Percentiles rank a stretch among this genome's conserved stretches.
phyloP scores from a whole-genome alignment of 2,888 invertebrate genomes.

The Macrophya alboannulata region DNA sequence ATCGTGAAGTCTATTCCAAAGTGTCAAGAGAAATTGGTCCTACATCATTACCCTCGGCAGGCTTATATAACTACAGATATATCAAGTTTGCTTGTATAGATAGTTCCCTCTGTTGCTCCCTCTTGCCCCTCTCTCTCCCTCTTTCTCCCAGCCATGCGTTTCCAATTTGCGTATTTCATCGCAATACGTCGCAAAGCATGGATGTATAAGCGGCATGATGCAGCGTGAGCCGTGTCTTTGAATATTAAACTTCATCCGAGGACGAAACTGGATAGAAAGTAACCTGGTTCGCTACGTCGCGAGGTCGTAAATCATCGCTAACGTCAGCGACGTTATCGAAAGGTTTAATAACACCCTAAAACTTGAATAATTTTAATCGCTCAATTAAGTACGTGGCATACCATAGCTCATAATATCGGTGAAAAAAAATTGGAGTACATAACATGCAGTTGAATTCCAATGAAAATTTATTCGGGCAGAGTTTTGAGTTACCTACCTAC shows the following conservation, averaged over 20 bases:
- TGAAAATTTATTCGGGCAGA: slow-evolving; percentile 18
- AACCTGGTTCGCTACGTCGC: not conserved
- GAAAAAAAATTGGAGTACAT: not conserved
- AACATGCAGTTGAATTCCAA: not conserved
- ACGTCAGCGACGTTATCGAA: slow-evolving; percentile 15
- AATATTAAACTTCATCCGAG: slow-evolving; percentile 40
- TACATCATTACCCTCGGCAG: slow-evolving; percentile 72
- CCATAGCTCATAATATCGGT: not conserved
- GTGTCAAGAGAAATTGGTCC: slow-evolving; percentile 75
- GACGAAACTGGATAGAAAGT: slow-evolving; percentile 20
- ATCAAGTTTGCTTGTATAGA: not conserved
- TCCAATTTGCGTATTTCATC: slow-evolving; percentile 70
- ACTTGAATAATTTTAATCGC: slow-evolving; percentile 2
- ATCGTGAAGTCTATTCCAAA: slow-evolving; percentile 74
- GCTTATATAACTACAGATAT: slow-evolving; percentile 15
- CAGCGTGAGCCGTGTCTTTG: slow-evolving; percentile 28
- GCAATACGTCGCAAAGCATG: slow-evolving; percentile 35
- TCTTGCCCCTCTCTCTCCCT: not conserved
- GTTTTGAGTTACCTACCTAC: slow-evolving; percentile 24
- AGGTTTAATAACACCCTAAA: not conserved
- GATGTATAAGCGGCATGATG: slow-evolving; percentile 22
- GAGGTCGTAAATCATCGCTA: slow-evolving; percentile 8
- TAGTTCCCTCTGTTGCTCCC: not conserved
- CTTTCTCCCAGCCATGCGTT: slow-evolving; percentile 64
- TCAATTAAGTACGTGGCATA: slow-evolving; percentile 8